Percentiles rank a stretch among this genome's conserved stretches.
Evolutionary conservation across 2,797 vertebrate genomes (phyloP).

Genomic region (Parambassis ranga): DNA sequence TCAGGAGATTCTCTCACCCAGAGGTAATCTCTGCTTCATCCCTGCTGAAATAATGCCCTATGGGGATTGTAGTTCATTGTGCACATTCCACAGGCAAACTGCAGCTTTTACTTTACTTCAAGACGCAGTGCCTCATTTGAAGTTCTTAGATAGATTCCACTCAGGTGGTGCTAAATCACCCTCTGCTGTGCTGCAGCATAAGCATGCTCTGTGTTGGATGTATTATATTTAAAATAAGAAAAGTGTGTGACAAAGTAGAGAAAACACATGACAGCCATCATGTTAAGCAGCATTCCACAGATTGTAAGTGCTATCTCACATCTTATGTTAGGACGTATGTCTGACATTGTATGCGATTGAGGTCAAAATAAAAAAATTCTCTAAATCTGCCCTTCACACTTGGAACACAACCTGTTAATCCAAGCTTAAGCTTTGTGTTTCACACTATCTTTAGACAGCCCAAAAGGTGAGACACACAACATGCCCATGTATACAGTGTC

Average conservation of each 20-base stretch:
- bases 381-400: neutral
- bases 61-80: conserved; percentile 11
- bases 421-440: neutral
- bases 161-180: neutral
- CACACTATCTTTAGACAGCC: neutral
- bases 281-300: neutral
- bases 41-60: conserved; percentile 30
- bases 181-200: neutral
- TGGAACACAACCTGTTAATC: neutral
- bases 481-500: conserved; percentile 62
- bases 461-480: conserved; percentile 49
- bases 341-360: neutral
- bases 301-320: neutral
- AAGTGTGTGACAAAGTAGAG: neutral
- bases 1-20: conserved; percentile 44
- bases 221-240: neutral
- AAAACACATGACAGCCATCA: neutral
- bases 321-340: neutral
- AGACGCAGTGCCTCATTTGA: neutral
- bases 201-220: too few relatives aligned
- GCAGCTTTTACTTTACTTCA: neutral
- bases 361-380: too few relatives aligned
- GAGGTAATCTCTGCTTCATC: conserved; percentile 26
- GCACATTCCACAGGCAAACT: conserved; percentile 30
- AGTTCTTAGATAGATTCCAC: neutral